Percentiles rank a stretch among this genome's conserved stretches.
phyloP scores from a whole-genome alignment of 2,888 invertebrate species.

The Craniophora ligustri region DNA sequence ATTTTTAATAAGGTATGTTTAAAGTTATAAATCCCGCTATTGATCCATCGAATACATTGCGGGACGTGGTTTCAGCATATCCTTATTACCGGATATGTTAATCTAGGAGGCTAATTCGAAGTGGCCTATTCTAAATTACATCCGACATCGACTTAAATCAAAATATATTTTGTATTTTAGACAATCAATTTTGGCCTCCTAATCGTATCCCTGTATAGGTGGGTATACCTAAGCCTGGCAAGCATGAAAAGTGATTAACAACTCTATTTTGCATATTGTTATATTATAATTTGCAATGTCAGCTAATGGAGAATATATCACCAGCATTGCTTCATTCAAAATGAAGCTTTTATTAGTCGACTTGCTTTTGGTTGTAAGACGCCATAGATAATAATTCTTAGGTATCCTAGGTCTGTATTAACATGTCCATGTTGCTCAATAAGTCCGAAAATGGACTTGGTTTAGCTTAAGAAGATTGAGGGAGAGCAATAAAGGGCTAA shows the following conservation, averaged over 20 bases:
- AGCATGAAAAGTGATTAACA: not conserved
- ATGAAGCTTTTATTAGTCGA: slow-evolving; percentile 34
- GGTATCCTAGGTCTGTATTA: slow-evolving; percentile 72
- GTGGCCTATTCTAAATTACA: not conserved
- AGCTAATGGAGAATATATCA: slow-evolving; percentile 13
- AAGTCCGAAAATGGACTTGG: slow-evolving; percentile 76
- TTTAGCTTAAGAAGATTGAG: slow-evolving; percentile 78
- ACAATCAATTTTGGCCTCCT: not conserved
- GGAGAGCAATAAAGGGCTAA: slow-evolving; percentile 82
- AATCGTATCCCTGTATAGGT: too few relatives aligned
- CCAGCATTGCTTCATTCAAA: slow-evolving; percentile 37
- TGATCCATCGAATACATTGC: too few relatives aligned
- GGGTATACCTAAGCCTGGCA: not conserved
- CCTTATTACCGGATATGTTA: slow-evolving; percentile 14
- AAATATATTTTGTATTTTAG: too few relatives aligned
- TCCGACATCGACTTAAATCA: too few relatives aligned
- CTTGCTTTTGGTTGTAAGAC: slow-evolving; percentile 48
- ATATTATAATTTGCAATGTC: slow-evolving; percentile 15
- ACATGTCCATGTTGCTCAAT: slow-evolving; percentile 87
- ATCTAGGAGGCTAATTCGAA: not conserved
- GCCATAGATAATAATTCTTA: slow-evolving; percentile 59
- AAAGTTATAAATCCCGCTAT: slow-evolving; percentile 35
- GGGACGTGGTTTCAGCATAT: too few relatives aligned
- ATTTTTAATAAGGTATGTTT: slow-evolving; percentile 53
- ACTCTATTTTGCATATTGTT: not conserved